These are phyloP conservation scores for Turnix velox DNA, from an alignment of 2,113 vertebrate genomes.

Conservation along the genomic window DNA sequence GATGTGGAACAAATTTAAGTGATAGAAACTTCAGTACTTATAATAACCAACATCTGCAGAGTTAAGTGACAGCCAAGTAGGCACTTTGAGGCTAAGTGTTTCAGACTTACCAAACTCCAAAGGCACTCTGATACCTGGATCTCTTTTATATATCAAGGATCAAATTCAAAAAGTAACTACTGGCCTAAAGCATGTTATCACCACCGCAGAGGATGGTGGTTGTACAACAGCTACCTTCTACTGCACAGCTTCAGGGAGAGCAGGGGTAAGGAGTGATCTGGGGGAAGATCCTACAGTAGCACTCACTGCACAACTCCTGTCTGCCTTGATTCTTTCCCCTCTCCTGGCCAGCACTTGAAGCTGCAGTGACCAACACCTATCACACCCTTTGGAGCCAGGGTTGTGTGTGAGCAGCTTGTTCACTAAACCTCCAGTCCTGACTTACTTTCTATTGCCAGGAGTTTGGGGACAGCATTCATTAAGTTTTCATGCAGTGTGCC, in stretches of 20 bases:
- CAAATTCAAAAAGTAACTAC: not conserved
- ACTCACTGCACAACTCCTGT: not conserved
- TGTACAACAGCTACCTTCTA: not conserved
- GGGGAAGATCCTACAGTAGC: not conserved
- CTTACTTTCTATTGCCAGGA: slow-evolving; percentile 15
- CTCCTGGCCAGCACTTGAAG: not conserved
- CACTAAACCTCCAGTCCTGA: not conserved
- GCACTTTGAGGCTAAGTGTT: not conserved
- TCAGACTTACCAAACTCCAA: not conserved
- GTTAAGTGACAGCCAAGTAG: not conserved
- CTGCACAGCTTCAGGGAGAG: fast-evolving
- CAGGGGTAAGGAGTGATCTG: not conserved
- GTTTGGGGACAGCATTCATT: slow-evolving; percentile 14
- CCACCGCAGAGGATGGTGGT: not conserved
- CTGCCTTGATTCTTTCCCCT: not conserved
- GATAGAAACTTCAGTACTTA: not conserved
- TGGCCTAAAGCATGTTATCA: not conserved
- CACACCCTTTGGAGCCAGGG: not conserved
- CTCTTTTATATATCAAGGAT: not conserved
- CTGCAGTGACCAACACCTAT: not conserved
- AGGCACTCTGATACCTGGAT: not conserved
- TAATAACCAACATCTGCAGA: not conserved
- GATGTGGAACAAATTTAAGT: not conserved
- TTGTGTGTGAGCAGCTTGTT: slow-evolving; percentile 20
- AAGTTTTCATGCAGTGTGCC: not conserved